Evolutionary conservation across 2,797 vertebrate species (phyloP).

Genomic region (Enteromius treurensis): DNA sequence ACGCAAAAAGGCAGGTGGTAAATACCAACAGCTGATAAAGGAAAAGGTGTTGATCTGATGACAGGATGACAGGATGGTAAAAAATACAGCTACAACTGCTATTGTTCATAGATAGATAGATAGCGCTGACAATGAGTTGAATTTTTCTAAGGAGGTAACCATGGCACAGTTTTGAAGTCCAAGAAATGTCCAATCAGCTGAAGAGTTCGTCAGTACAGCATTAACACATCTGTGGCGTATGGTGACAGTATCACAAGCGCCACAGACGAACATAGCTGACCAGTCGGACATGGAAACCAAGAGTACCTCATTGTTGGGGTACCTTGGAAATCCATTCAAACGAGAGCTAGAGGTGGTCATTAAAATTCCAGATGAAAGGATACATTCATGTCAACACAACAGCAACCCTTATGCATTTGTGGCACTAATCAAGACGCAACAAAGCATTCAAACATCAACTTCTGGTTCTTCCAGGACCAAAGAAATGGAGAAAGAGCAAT

Average conservation of each 20-base stretch:
- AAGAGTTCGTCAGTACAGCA: conserved; percentile 22
- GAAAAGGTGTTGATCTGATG: conserved; percentile 1
- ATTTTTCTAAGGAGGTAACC: conserved; percentile 42
- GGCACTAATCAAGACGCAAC: conserved; percentile 33
- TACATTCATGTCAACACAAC: conserved; percentile 72
- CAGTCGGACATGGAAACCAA: conserved; percentile 53
- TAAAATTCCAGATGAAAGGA: conserved; percentile 81
- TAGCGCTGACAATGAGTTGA: background rate
- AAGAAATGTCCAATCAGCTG: conserved; percentile 40
- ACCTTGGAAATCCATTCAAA: conserved; percentile 46
- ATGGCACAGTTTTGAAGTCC: conserved; percentile 33
- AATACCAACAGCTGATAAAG: background rate
- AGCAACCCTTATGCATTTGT: conserved; percentile 36
- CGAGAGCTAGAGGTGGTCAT: conserved; percentile 71
- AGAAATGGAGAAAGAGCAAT: conserved; percentile 35
- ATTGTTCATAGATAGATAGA: background rate
- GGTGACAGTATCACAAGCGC: conserved; percentile 29
- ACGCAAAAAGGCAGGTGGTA: conserved; percentile 3
- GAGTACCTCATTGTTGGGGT: conserved; percentile 45
- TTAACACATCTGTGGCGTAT: conserved; percentile 22
- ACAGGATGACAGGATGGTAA: background rate
- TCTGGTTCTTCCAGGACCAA: conserved; percentile 34
- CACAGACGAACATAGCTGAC: conserved; percentile 48
- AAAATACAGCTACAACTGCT: background rate
- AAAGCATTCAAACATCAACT: conserved; percentile 36